Conservation (phyloP, 2,797 vertebrate genomes). For the Platyrinchus mystaceus region DNA sequence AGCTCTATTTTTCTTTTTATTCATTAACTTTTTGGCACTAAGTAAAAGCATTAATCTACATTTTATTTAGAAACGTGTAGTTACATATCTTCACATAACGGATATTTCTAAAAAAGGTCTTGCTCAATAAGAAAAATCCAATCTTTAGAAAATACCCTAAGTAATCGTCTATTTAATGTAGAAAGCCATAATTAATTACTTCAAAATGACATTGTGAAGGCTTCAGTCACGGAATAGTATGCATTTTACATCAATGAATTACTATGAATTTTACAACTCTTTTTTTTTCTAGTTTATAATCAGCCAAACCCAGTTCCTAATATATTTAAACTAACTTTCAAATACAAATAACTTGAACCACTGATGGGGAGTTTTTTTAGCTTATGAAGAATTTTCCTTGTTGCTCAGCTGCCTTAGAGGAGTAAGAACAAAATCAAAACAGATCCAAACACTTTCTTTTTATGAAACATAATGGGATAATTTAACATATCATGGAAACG, state of each 20-base stretch:
- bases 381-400: neutral
- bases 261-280: neutral
- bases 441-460: neutral
- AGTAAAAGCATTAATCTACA: neutral
- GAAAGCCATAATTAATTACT: neutral
- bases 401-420: neutral
- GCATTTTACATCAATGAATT: neutral
- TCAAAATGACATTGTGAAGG: neutral
- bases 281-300: neutral
- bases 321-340: neutral
- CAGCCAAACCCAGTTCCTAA: fast-evolving
- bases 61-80: neutral
- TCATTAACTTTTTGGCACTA: neutral
- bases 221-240: neutral
- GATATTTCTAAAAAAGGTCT: neutral
- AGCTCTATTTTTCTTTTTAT: neutral
- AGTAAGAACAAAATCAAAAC: neutral
- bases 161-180: neutral
- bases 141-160: neutral
- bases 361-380: fast-evolving
- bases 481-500: neutral
- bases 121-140: neutral
- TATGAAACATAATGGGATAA: neutral
- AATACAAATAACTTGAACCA: neutral
- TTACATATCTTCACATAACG: neutral